These are phyloP conservation scores for Steinernema khuongi DNA, from an alignment of 1,140 invertebrate species.

Conservation along the genomic window DNA sequence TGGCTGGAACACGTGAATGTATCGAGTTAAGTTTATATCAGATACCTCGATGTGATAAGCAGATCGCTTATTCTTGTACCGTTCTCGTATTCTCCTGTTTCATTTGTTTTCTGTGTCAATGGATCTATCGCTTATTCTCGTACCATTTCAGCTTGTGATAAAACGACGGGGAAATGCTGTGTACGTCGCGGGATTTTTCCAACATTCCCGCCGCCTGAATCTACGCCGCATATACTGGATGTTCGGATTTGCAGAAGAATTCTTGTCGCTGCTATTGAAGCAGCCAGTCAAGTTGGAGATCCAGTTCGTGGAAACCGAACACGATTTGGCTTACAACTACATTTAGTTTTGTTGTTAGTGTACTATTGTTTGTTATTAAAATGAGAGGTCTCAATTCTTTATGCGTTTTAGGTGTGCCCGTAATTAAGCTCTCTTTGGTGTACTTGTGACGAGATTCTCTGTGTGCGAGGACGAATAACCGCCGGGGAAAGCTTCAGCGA, in stretches of 20 bases:
- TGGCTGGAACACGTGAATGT: too few species aligned
- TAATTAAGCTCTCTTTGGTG: too few species aligned
- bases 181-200: slow-evolving; percentile 52
- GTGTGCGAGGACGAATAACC: too few species aligned
- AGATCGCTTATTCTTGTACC: too few species aligned
- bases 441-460: too few species aligned
- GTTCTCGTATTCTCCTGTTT: too few species aligned
- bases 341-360: slow-evolving; percentile 37
- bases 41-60: too few species aligned
- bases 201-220: slow-evolving; percentile 34
- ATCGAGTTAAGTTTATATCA: too few species aligned
- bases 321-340: slow-evolving; percentile 52
- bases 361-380: slow-evolving; percentile 28
- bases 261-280: slow-evolving; percentile 53
- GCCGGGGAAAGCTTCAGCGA: too few species aligned
- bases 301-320: slow-evolving; percentile 51
- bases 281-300: slow-evolving; percentile 56
- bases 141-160: slow-evolving; percentile 53
- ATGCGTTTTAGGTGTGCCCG: too few species aligned
- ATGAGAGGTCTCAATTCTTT: too few species aligned
- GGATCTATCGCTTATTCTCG: background rate
- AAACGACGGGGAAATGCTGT: slow-evolving; percentile 56
- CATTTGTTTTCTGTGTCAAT: slow-evolving; percentile 10
- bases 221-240: slow-evolving; percentile 52
- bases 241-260: slow-evolving; percentile 55